Conservation (phyloP, 2,797 vertebrate species). For the Arremon aurantiirostris region DNA sequence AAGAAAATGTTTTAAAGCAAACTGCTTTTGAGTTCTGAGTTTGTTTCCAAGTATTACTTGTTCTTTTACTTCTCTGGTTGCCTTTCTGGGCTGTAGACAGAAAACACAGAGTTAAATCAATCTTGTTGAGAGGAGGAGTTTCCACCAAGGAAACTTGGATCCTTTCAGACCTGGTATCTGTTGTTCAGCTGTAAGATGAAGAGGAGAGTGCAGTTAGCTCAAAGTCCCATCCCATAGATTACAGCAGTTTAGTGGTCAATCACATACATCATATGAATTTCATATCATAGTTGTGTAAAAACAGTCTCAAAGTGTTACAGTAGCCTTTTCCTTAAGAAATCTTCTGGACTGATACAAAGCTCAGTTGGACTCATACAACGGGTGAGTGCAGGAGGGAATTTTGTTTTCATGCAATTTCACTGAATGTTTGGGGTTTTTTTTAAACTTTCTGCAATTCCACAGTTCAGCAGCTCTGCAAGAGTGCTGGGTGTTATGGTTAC, state of each 20-base stretch:
- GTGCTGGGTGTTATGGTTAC: not conserved
- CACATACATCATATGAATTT: not conserved
- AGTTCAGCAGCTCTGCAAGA: not conserved
- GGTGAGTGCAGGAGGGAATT: not conserved
- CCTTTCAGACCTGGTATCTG: not conserved
- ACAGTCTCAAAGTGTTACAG: not conserved
- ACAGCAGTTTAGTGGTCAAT: not conserved
- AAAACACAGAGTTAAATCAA: not conserved
- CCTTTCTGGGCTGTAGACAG: not conserved
- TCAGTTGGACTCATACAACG: not conserved
- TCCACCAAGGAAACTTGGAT: not conserved
- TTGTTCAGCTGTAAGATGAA: not conserved
- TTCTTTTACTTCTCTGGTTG: not conserved
- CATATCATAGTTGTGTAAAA: not conserved
- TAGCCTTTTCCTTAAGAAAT: not conserved
- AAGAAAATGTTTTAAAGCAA: not conserved
- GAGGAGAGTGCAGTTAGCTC: not conserved
- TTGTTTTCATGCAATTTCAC: not conserved
- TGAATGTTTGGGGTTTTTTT: not conserved
- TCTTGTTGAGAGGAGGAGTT: not conserved
- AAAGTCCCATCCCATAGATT: not conserved
- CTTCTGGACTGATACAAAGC: not conserved
- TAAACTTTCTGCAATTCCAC: not conserved
- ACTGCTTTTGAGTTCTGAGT: not conserved
- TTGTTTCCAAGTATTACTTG: not conserved